These are phyloP conservation scores for Bicyclus anynana DNA, from an alignment of 1,140 invertebrate species.

Conservation along the genomic window DNA sequence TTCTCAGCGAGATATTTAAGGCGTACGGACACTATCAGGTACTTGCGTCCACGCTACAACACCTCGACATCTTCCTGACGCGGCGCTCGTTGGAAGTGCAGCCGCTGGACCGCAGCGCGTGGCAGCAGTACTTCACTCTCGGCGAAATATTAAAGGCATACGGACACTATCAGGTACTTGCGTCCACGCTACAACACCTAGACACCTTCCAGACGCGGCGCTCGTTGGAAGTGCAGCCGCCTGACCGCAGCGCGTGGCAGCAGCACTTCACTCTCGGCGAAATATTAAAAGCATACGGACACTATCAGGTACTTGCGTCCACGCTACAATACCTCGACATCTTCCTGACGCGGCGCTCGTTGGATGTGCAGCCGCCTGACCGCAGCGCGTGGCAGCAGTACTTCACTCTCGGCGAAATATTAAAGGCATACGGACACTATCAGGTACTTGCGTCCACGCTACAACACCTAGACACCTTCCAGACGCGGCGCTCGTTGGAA, in stretches of 20 bases:
- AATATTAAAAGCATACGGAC: slow-evolving; percentile 91
- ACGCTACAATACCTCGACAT: slow-evolving; percentile 87
- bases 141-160: slow-evolving; percentile 10
- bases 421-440: no score
- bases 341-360: slow-evolving; percentile 62
- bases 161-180: slow-evolving; percentile 63
- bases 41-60: slow-evolving; percentile 72
- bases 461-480: slow-evolving; percentile 84
- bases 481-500: slow-evolving; percentile 84
- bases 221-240: slow-evolving; percentile 84
- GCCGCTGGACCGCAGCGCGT: slow-evolving; percentile 29
- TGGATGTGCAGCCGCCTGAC: background rate
- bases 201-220: slow-evolving; percentile 83
- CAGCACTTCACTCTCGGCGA: slow-evolving; percentile 94
- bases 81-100: background rate
- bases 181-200: slow-evolving; percentile 81
- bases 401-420: slow-evolving; percentile 81
- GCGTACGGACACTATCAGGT: slow-evolving; percentile 90
- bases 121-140: slow-evolving; percentile 85
- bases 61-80: slow-evolving; percentile 86
- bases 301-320: slow-evolving; percentile 79
- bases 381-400: slow-evolving; percentile 71
- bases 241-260: slow-evolving; percentile 91
- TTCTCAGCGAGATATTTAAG: slow-evolving; percentile 90
- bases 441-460: slow-evolving; percentile 64